phyloP scores from a whole-genome alignment of 2,888 invertebrate species.

The Tachina fera region DNA sequence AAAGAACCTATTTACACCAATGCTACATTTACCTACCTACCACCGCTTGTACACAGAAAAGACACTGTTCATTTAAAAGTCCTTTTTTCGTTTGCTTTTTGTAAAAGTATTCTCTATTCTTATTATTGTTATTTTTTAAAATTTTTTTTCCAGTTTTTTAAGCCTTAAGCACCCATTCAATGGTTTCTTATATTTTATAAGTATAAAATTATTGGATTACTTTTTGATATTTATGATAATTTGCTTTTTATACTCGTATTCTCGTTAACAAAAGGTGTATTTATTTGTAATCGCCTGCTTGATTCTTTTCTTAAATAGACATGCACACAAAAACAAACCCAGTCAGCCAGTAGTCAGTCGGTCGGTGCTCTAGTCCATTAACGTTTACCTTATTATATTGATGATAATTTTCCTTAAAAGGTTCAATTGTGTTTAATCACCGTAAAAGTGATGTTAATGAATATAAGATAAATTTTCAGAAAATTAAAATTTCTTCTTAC shows the following conservation, averaged over 20 bases:
- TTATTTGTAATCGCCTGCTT: slow-evolving; percentile 1
- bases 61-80: slow-evolving; percentile 34
- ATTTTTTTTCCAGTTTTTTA: background rate
- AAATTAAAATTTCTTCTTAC: slow-evolving; percentile 27
- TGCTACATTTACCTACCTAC: background rate
- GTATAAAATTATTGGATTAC: slow-evolving; percentile 70
- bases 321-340: background rate
- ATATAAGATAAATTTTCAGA: slow-evolving; percentile 56
- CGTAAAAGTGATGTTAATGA: slow-evolving; percentile 71
- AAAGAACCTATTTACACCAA: slow-evolving; percentile 11
- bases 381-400: slow-evolving; percentile 47
- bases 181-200: slow-evolving; percentile 52
- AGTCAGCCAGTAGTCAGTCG: background rate
- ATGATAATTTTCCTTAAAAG: slow-evolving; percentile 64
- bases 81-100: slow-evolving; percentile 46
- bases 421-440: slow-evolving; percentile 71
- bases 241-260: slow-evolving; percentile 44
- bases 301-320: background rate
- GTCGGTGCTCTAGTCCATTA: background rate
- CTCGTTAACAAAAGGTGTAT: slow-evolving; percentile 34
- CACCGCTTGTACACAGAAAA: background rate
- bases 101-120: slow-evolving; percentile 10
- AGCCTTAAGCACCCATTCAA: slow-evolving; percentile 69
- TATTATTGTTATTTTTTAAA: slow-evolving; percentile 5
- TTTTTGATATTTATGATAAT: slow-evolving; percentile 71